Percentiles rank a stretch among this genome's conserved stretches.
Conservation (phyloP, 2,113 vertebrate species). For the Alces alces region DNA sequence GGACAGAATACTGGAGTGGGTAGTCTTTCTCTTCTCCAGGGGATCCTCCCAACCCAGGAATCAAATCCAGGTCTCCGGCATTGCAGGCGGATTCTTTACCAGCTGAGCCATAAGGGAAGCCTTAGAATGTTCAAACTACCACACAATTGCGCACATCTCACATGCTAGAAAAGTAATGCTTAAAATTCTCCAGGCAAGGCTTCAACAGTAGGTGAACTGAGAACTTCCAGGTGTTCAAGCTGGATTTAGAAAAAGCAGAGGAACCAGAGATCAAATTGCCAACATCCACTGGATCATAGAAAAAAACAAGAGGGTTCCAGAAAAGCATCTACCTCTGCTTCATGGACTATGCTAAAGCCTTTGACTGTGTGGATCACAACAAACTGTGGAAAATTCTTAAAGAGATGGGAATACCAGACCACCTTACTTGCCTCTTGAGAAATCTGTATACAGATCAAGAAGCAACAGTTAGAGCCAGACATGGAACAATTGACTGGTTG, state of each 20-base stretch:
- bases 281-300: neutral
- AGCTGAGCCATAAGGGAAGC: neutral
- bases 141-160: neutral
- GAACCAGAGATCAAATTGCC: neutral
- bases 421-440: neutral
- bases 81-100: neutral
- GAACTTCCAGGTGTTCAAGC: neutral
- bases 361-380: neutral
- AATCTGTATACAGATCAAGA: neutral
- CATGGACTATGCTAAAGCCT: neutral
- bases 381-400: neutral
- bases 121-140: neutral
- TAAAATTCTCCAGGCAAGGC: neutral
- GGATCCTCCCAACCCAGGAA: neutral
- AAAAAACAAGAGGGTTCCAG: neutral
- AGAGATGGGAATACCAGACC: neutral
- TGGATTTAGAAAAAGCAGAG: neutral
- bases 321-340: neutral
- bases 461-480: neutral
- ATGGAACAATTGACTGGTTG: neutral
- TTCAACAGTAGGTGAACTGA: accelerated
- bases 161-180: neutral
- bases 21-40: neutral
- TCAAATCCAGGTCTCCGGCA: neutral
- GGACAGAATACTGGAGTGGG: neutral